Conservation (phyloP, 2,888 invertebrate genomes). For the Pterobdella sp. region DNA sequence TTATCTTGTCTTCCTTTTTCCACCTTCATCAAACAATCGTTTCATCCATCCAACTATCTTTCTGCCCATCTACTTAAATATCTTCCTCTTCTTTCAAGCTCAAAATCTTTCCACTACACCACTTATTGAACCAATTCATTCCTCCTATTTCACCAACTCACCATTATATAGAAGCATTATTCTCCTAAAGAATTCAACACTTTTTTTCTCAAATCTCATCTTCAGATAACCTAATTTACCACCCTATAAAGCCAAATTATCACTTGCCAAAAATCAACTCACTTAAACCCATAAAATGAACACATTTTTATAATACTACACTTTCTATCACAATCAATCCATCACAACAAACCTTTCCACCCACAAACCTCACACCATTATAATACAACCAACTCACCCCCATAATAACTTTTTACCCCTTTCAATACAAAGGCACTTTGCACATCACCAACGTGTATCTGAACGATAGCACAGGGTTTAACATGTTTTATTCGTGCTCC, state of each 20-base stretch:
- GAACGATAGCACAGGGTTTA: constrained; percentile 56
- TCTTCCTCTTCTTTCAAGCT: background rate
- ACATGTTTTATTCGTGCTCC: constrained; percentile 76
- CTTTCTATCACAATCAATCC: background rate
- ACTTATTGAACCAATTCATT: background rate
- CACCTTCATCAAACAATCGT: background rate
- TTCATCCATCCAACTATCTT: background rate
- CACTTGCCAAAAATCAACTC: background rate
- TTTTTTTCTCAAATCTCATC: too few relatives aligned
- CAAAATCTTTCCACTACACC: background rate
- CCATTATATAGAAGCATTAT: too few relatives aligned
- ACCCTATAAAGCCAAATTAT: too few relatives aligned
- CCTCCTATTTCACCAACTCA: too few relatives aligned
- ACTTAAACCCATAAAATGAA: background rate
- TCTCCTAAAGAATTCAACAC: too few relatives aligned
- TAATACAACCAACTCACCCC: background rate
- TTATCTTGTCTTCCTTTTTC: background rate
- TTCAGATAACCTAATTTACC: too few relatives aligned
- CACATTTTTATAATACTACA: background rate
- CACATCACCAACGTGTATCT: constrained; percentile 90
- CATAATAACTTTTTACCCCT: background rate
- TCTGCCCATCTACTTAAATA: background rate
- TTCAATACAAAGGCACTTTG: constrained; percentile 62
- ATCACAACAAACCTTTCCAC: background rate
- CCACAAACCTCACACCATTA: background rate